These are phyloP conservation scores for Macaria notata DNA, from an alignment of 2,888 invertebrate species.

Conservation along the genomic window DNA sequence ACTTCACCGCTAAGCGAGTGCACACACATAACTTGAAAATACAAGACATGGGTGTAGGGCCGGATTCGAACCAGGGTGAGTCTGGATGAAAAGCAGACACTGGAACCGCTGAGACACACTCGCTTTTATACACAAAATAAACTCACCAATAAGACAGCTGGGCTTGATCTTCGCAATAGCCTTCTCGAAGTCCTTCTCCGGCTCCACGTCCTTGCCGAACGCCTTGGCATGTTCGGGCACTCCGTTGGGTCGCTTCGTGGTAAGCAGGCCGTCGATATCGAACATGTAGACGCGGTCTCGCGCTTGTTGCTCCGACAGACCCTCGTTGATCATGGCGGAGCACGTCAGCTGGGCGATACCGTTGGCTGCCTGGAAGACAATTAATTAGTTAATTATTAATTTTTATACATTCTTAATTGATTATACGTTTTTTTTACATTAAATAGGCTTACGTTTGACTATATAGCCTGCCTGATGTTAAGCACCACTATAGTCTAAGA, in stretches of 20 bases:
- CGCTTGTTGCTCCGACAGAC: slow-evolving; percentile 86
- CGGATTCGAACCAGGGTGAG: no score
- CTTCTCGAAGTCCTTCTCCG: slow-evolving; percentile 89
- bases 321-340: slow-evolving; percentile 92
- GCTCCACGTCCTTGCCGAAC: slow-evolving; percentile 90
- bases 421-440: no score
- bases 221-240: slow-evolving; percentile 86
- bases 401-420: no score
- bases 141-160: slow-evolving; percentile 91
- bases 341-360: slow-evolving; percentile 96
- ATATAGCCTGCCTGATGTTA: no score
- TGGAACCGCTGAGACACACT: no score
- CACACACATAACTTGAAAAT: no score
- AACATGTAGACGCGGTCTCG: slow-evolving; percentile 96
- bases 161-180: slow-evolving; percentile 94
- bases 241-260: slow-evolving; percentile 84
- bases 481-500: no score
- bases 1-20: no score
- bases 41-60: no score
- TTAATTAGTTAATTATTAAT: background rate
- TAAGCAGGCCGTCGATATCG: slow-evolving; percentile 95
- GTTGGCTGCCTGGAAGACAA: slow-evolving; percentile 91
- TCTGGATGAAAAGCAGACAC: no score
- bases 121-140: no score
- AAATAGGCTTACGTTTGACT: no score